phyloP scores from a whole-genome alignment of 2,113 vertebrate species.

The Sander vitreus region DNA sequence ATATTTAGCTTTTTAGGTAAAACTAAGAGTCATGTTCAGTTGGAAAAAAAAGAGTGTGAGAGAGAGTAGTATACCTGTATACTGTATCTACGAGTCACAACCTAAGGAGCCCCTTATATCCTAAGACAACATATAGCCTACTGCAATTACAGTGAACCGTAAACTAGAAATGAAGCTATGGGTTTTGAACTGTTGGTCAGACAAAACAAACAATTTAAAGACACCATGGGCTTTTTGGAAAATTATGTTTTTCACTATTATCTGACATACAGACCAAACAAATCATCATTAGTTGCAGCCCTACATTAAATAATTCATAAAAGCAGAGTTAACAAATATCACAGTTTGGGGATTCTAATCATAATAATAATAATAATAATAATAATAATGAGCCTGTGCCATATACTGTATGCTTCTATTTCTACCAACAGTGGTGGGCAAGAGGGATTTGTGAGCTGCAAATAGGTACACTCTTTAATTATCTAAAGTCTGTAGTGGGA shows the following conservation, averaged over 20 bases:
- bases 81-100: background rate
- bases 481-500: constrained; percentile 58
- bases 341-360: constrained; percentile 3
- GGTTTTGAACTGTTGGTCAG: background rate
- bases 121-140: background rate
- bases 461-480: constrained; percentile 58
- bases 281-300: background rate
- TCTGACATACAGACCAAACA: background rate
- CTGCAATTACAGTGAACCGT: background rate
- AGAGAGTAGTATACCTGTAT: background rate
- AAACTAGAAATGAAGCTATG: background rate
- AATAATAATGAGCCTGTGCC: constrained; percentile 28
- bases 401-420: constrained; percentile 33
- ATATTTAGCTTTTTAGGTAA: background rate
- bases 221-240: background rate
- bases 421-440: constrained; percentile 12
- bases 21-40: background rate
- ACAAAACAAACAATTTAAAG: constrained; percentile 1
- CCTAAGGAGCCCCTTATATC: background rate
- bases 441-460: constrained; percentile 35
- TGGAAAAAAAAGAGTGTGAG: background rate
- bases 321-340: background rate
- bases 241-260: background rate
- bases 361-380: background rate
- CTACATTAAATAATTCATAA: background rate